These are phyloP conservation scores for Stenoptilia bipunctidactyla DNA, from an alignment of 2,888 invertebrate genomes.

Conservation along the genomic window DNA sequence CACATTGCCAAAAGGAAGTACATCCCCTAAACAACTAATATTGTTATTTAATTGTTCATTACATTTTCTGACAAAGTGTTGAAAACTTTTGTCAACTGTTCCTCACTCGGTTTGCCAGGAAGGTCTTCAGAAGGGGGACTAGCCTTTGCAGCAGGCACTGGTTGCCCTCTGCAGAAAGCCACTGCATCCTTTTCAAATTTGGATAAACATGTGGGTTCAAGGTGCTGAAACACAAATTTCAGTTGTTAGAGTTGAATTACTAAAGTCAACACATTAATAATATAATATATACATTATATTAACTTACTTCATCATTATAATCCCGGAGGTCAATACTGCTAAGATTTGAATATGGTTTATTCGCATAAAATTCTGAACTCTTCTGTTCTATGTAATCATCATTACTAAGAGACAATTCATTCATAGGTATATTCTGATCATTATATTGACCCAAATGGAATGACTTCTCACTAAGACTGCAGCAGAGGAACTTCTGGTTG, in stretches of 20 bases:
- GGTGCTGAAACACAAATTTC: slow-evolving; percentile 31
- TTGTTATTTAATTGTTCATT: no score
- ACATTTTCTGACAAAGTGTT: slow-evolving; percentile 45
- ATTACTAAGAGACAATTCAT: slow-evolving; percentile 23
- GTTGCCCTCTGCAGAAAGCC: slow-evolving; percentile 35
- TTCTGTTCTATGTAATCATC: slow-evolving; percentile 55
- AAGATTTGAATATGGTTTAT: slow-evolving; percentile 1
- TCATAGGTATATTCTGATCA: not conserved
- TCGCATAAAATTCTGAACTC: slow-evolving; percentile 13
- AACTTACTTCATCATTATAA: slow-evolving; percentile 39
- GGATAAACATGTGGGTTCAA: slow-evolving; percentile 55
- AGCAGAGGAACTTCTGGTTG: no score
- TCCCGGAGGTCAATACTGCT: slow-evolving; percentile 39
- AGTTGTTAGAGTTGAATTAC: not conserved
- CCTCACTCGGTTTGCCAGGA: slow-evolving; percentile 48
- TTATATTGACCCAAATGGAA: slow-evolving; percentile 9
- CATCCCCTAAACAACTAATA: no score
- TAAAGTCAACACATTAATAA: not conserved
- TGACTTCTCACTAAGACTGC: slow-evolving; percentile 8
- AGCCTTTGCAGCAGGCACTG: slow-evolving; percentile 18
- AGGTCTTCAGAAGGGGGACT: slow-evolving; percentile 18
- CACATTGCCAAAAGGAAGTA: no score
- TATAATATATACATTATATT: not conserved
- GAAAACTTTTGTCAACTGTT: slow-evolving; percentile 52
- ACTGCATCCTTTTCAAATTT: slow-evolving; percentile 54